Conservation (phyloP, 2,888 invertebrate genomes). For the Lagria hirta region DNA sequence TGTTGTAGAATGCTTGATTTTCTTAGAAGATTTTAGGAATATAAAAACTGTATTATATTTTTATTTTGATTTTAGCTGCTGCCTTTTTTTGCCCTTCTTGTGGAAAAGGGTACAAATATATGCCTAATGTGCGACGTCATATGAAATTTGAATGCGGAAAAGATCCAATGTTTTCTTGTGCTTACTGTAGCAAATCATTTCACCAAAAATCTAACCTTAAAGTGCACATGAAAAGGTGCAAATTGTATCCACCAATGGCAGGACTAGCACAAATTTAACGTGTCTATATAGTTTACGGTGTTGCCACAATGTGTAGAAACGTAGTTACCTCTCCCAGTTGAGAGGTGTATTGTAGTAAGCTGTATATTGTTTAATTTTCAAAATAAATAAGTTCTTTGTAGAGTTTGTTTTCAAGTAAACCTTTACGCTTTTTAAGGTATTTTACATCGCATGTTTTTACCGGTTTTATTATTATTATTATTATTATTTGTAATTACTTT, state of each 20-base stretch:
- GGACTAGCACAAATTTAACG: no score
- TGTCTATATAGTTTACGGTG: no score
- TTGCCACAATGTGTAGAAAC: no score
- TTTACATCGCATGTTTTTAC: no score
- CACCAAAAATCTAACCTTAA: slow-evolving; percentile 31
- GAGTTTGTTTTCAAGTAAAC: no score
- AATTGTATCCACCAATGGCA: slow-evolving; percentile 10
- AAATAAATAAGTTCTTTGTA: no score
- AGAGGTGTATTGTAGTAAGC: no score
- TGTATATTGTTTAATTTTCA: no score
- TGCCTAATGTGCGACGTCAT: slow-evolving; percentile 20
- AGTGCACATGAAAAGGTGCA: slow-evolving; percentile 26
- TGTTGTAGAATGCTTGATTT: neutral
- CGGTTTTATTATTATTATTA: slow-evolving; percentile 3
- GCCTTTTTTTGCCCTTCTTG: slow-evolving; percentile 12
- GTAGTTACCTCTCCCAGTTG: no score
- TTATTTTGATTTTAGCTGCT: slow-evolving; percentile 11
- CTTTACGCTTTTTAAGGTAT: no score
- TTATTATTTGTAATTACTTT: slow-evolving; percentile 4
- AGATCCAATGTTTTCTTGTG: slow-evolving; percentile 57
- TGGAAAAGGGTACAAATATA: slow-evolving; percentile 25
- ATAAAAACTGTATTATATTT: neutral
- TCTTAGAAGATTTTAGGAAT: neutral
- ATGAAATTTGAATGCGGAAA: slow-evolving; percentile 53
- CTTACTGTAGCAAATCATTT: slow-evolving; percentile 49